Base-by-base conservation (phyloP, 1,140 invertebrate genomes). In the Drosophila miranda region DNA sequence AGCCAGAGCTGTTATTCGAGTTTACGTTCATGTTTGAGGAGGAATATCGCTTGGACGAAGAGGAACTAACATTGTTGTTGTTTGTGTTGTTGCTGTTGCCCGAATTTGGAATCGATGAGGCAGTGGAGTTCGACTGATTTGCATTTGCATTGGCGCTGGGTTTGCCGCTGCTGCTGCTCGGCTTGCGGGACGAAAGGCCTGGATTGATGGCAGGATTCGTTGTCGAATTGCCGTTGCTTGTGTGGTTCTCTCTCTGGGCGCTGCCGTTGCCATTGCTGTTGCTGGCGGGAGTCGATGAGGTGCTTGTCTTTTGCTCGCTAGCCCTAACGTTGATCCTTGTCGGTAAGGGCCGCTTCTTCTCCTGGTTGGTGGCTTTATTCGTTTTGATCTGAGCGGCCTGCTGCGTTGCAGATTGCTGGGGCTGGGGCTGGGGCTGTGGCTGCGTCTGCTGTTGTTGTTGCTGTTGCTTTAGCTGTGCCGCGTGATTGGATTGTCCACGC, bases 41-140 rank as follows among this genome's bases (percentile, higher is more conserved):
- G 42, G 80, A 62, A 46, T 89, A 89, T 16, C 88, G 88, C 77
- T 90, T 69, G 71, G 90, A 90, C 91, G 90, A 59, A 90, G 89
- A 79, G 91, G 89, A 82, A 67, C 74, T 86, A 42, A 66, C 51
- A 64, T 89, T 83, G 67, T 63, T 82, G 58, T 78, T 88, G 75
- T 28, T 78, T 59, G 50, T 71, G 70, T 78, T 56, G 43, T 59
- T 67, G 21, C 46, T 66, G 28, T 26, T 78, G 34, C 67, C 42
- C 6, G 54, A 8, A 46, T 62, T 38, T 46, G 34, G 4, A 2
- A 41, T 48, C 19, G 59, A 9, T 34, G 58, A 21, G n/a, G 42
- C 62, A 60, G 42, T 75, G n/a, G 77, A 58, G 67, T 75, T 84
- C 67, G 80, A 66, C 52, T 76, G 77, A 48, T 50, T 84, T 48